A percentile compares a stretch with the other conserved stretches of the same genome.
Evolutionary conservation across 2,797 vertebrate species (phyloP).

Genomic region (Pygocentrus nattereri): DNA sequence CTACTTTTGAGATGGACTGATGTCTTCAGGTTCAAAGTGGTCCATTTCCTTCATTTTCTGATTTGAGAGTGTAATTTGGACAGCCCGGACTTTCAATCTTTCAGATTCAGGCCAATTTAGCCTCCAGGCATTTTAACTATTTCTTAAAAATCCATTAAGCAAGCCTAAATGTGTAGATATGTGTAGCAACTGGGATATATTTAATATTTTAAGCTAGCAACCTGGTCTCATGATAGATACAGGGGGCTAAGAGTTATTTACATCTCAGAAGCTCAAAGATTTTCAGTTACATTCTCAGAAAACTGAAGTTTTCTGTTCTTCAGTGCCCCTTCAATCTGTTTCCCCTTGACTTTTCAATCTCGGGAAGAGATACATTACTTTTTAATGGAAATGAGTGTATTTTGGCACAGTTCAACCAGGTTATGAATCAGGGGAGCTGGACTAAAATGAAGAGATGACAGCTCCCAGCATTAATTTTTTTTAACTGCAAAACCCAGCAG

Average conservation of each 20-base stretch:
- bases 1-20: not conserved
- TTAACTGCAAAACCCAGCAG: constrained; percentile 4
- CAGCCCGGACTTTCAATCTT: not conserved
- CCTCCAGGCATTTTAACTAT: constrained; percentile 15
- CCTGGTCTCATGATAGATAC: not conserved
- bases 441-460: constrained; percentile 15
- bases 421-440: not conserved
- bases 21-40: constrained; percentile 22
- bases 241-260: not conserved
- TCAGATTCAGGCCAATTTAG: constrained; percentile 26
- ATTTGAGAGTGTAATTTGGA: not conserved
- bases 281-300: not conserved
- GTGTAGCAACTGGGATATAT: not conserved
- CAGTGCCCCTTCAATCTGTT: not conserved
- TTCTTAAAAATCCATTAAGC: constrained; percentile 36
- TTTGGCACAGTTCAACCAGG: not conserved
- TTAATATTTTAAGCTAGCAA: constrained; percentile 23
- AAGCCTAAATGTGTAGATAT: not conserved
- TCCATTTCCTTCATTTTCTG: not conserved
- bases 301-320: not conserved
- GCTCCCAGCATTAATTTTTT: constrained; percentile 8
- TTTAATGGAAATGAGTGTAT: not conserved
- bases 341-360: not conserved
- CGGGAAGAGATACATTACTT: not conserved
- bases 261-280: not conserved